Percentiles rank a stretch among this genome's conserved stretches.
These are phyloP conservation scores for Hippocampus barbouri DNA, from an alignment of 2,113 vertebrate species.

Conservation along the genomic window DNA sequence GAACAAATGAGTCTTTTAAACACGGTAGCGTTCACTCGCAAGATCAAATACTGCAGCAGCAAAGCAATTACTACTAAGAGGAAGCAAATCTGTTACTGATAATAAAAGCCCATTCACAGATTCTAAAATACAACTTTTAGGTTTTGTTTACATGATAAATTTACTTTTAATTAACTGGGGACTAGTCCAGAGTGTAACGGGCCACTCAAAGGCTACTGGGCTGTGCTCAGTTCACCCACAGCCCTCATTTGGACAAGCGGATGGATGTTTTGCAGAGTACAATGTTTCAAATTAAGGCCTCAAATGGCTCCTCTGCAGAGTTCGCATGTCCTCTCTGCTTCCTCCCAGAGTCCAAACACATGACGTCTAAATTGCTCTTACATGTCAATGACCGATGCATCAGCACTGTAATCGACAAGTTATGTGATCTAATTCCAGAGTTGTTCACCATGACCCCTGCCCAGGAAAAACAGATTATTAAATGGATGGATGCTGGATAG, in stretches of 20 bases:
- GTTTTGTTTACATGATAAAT: background rate
- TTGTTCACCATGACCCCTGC: background rate
- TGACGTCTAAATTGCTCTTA: background rate
- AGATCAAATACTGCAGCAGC: slow-evolving; percentile 13
- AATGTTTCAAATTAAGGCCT: background rate
- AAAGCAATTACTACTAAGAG: slow-evolving; percentile 12
- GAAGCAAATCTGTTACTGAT: background rate
- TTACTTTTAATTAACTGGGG: too few species aligned
- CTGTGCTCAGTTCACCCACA: background rate
- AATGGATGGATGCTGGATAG: background rate
- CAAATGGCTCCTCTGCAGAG: background rate
- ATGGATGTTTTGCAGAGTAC: background rate
- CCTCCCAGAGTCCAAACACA: too few species aligned
- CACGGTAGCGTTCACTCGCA: slow-evolving; percentile 19
- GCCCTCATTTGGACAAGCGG: background rate
- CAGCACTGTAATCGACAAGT: background rate
- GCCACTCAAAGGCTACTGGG: background rate
- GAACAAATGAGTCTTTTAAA: slow-evolving; percentile 16
- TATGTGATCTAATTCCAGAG: too few species aligned
- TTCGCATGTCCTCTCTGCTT: too few species aligned
- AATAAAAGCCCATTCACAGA: background rate
- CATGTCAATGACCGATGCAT: background rate
- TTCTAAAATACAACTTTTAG: background rate
- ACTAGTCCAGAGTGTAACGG: background rate
- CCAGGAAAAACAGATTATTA: slow-evolving; percentile 1